Evolutionary conservation across 2,797 vertebrate species (phyloP).

Genomic region (Prunella strophiata): DNA sequence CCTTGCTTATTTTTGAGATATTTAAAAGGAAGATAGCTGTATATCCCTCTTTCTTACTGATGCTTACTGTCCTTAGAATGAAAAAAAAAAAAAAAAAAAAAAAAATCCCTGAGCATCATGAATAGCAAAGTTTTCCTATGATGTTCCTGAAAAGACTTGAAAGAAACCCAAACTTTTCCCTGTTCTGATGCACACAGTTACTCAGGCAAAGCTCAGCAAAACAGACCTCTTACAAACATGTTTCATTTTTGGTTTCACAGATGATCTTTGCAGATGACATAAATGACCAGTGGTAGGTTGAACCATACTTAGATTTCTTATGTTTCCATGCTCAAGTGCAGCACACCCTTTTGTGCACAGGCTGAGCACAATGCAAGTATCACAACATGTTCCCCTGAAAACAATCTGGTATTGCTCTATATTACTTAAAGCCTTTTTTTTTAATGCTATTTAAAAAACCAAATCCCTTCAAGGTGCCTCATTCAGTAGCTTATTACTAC

Average conservation of each 20-base stretch:
- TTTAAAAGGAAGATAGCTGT: neutral
- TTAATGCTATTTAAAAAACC: neutral
- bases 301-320: neutral
- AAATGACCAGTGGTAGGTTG: neutral
- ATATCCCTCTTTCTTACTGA: neutral
- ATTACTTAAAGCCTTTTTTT: too few species aligned
- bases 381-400: fast-evolving
- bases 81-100: neutral
- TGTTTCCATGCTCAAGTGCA: neutral
- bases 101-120: neutral
- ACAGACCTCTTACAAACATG: neutral
- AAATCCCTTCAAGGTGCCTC: neutral
- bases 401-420: neutral
- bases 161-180: neutral
- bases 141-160: neutral
- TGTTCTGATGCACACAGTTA: neutral
- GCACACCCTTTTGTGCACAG: neutral
- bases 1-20: neutral
- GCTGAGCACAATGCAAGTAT: fast-evolving
- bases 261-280: neutral
- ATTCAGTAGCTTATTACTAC: neutral
- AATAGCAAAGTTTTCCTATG: neutral
- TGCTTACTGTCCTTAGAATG: neutral
- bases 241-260: neutral
- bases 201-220: neutral